Evolutionary conservation across 2,797 vertebrate species (phyloP).

Genomic region (Hydrocynus forskahlii): DNA sequence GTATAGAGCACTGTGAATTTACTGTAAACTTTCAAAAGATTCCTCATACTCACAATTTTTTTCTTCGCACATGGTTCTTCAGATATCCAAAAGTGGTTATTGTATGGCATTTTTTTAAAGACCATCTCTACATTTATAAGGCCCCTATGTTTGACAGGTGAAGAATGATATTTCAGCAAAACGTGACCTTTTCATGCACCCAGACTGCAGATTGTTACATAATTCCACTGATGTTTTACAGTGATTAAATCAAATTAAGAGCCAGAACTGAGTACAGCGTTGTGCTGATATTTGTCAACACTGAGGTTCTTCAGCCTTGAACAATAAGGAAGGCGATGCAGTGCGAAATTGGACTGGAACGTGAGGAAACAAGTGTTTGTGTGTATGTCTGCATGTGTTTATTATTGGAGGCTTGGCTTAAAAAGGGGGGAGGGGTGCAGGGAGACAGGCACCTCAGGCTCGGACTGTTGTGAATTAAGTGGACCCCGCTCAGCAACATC

Average conservation of each 20-base stretch:
- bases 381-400: conserved; percentile 65
- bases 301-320: conserved; percentile 66
- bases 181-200: not conserved
- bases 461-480: conserved; percentile 67
- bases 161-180: not conserved
- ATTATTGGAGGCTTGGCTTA: conserved; percentile 65
- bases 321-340: conserved; percentile 66
- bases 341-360: conserved; percentile 63
- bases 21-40: too few species aligned
- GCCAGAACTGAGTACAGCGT: conserved; percentile 65
- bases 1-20: too few species aligned
- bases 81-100: too few species aligned
- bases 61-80: too few species aligned
- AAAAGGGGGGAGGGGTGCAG: not conserved
- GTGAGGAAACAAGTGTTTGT: conserved; percentile 39
- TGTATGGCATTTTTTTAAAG: too few species aligned
- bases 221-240: not conserved
- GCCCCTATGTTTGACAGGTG: not conserved
- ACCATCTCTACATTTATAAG: too few species aligned
- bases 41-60: too few species aligned
- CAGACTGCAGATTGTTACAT: not conserved
- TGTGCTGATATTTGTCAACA: conserved; percentile 60
- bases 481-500: conserved; percentile 68
- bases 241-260: conserved; percentile 58
- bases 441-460: conserved; percentile 62